Base-by-base conservation (phyloP, 2,797 vertebrate species). In the Darevskia nairensis region DNA sequence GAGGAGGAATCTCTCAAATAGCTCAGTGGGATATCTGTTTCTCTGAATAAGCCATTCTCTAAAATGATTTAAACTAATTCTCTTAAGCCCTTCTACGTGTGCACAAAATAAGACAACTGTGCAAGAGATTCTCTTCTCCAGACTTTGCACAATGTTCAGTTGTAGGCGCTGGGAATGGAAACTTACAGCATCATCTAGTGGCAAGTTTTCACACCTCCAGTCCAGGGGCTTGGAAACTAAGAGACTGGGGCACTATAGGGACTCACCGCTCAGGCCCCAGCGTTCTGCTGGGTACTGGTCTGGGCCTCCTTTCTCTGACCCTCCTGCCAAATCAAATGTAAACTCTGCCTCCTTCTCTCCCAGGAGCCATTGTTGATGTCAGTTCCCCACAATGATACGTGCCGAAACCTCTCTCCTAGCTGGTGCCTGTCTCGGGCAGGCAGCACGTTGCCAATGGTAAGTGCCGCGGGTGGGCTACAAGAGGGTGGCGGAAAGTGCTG, bases 341-440 rank as follows among this genome's bases (percentile, higher is more conserved):
- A 6, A 46, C 25, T 19, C 59, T 35, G 44, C 6, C 32, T 84
- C 80, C 64, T 35, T 89, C 29, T 78, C 59, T 84, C 19, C 29
- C 41, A 89, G 88, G 75, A 39, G 10, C 32, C 75, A 46, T 5
- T 75, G 29, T 9, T 29, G 29, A 64, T 79, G 46, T 35, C 35
- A 11, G 2, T 46, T 61, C 6, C 74, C 72, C 46, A 39, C 10
- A 6, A 50, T 29, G 80, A 79, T 39, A 78, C 19, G 41, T 64
- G 32, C 74, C 66, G 69, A 10, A 25, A 17, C 29, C 23, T 4
- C 10, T 77, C 66, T 7, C 80, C 89, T 39, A 86, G 15, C 75
- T 64, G 85, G 85, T 86, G 39, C 75, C 41, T 86, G 46, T 59
- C 89, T 64, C 29, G 27, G 15, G 89, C 85, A 46, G 41, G n/a